These are phyloP conservation scores for Cynocephalus volans DNA, from an alignment of 2,113 vertebrate species.

Conservation along the genomic window DNA sequence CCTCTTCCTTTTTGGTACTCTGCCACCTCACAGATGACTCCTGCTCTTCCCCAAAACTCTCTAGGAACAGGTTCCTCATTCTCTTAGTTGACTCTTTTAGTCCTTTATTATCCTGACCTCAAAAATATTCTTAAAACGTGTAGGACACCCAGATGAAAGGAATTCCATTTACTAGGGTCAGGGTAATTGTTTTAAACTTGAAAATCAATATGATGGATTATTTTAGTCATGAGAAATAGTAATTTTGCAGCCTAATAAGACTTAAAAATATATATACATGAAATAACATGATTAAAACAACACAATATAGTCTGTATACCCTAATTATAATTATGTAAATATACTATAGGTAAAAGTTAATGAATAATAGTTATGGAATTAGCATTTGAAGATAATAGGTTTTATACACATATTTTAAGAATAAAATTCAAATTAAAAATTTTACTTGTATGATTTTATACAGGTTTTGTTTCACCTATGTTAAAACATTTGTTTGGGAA, in stretches of 20 bases:
- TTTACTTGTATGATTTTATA: too few species aligned
- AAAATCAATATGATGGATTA: not conserved
- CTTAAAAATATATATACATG: too few species aligned
- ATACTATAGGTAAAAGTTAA: not conserved
- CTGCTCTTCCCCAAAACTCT: not conserved
- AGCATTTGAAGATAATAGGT: not conserved
- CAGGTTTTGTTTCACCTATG: too few species aligned
- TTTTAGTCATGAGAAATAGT: not conserved
- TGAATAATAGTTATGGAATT: not conserved
- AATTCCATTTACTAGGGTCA: not conserved
- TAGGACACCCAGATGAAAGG: not conserved
- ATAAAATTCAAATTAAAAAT: constrained; percentile 12
- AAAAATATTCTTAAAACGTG: not conserved
- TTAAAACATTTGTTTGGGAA: not conserved
- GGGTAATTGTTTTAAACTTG: not conserved
- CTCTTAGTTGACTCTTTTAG: not conserved
- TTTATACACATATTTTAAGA: not conserved
- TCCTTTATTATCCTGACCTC: not conserved
- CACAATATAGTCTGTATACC: not conserved
- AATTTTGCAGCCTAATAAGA: not conserved
- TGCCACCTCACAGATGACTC: too few species aligned
- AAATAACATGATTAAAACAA: not conserved
- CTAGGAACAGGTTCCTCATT: not conserved
- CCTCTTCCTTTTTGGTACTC: too few species aligned
- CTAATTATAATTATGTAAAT: not conserved